Conservation (phyloP, 1,140 invertebrate genomes). For the Pantala flavescens region DNA sequence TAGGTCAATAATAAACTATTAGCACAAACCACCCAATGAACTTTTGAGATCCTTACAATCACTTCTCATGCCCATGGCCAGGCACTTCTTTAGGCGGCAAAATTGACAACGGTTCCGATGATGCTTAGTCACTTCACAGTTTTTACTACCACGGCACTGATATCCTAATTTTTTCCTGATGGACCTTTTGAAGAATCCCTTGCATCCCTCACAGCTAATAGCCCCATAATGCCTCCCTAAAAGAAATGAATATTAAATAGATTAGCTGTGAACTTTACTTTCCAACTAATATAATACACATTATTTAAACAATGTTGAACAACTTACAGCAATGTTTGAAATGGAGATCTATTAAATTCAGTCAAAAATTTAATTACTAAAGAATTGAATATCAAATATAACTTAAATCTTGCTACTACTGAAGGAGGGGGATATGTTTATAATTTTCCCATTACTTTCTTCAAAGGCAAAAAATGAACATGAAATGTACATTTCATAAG, state of each 20-base stretch:
- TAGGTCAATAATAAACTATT: neutral
- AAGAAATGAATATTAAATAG: conserved; percentile 14
- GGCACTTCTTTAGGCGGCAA: conserved; percentile 92
- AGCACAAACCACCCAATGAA: conserved; percentile 12
- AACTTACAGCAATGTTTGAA: too few species aligned
- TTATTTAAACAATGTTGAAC: too few species aligned
- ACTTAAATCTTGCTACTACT: too few species aligned
- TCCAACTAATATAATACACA: too few species aligned
- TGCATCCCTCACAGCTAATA: conserved; percentile 87
- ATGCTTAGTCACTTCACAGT: conserved; percentile 95
- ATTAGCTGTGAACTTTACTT: too few species aligned
- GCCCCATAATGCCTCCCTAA: conserved; percentile 84
- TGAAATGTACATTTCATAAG: too few species aligned
- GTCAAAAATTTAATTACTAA: too few species aligned
- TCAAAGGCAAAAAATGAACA: too few species aligned
- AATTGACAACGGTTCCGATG: conserved; percentile 96
- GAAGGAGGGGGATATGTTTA: too few species aligned
- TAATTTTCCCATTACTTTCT: too few species aligned
- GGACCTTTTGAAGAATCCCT: conserved; percentile 85
- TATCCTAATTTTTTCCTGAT: conserved; percentile 93
- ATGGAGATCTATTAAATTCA: too few species aligned
- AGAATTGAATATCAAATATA: too few species aligned
- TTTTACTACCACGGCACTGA: conserved; percentile 86
- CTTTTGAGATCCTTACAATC: conserved; percentile 72
- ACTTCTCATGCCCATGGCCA: conserved; percentile 93